Conservation (phyloP, 2,113 vertebrate species). For the Rhombomys opimus region DNA sequence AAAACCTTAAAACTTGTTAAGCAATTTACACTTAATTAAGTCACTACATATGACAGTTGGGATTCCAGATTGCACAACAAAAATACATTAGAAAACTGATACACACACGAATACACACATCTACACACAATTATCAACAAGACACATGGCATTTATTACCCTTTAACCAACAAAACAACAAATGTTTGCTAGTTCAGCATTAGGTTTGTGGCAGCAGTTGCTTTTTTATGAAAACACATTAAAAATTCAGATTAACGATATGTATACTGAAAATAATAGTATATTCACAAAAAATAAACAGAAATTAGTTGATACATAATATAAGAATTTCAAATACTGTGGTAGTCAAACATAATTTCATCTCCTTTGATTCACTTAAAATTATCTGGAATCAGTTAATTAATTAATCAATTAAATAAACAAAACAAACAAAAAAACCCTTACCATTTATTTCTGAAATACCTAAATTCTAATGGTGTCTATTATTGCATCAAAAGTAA, state of each 20-base stretch:
- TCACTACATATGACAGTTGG: conserved; percentile 64
- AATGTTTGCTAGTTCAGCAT: conserved; percentile 29
- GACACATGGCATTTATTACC: conserved; percentile 33
- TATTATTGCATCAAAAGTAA: background rate
- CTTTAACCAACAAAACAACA: conserved; percentile 6
- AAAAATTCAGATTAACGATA: conserved; percentile 29
- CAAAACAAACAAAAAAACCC: background rate
- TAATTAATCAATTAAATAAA: background rate
- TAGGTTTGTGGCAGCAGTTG: background rate
- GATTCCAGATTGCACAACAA: conserved; percentile 56
- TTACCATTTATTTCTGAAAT: conserved; percentile 35
- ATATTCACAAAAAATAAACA: conserved; percentile 39
- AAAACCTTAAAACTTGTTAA: conserved; percentile 56
- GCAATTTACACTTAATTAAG: conserved; percentile 75
- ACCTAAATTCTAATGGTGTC: conserved; percentile 45
- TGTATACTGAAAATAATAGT: background rate
- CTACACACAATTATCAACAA: conserved; percentile 41
- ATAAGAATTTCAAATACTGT: conserved; percentile 11
- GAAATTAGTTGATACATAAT: conserved; percentile 2
- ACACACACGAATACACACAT: conserved; percentile 15
- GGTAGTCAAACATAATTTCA: background rate
- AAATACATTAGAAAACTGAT: conserved; percentile 53
- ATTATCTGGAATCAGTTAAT: background rate
- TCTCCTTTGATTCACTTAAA: background rate
- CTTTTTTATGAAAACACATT: conserved; percentile 7